phyloP scores from a whole-genome alignment of 2,888 invertebrate species.

The Hypomecis atomaria region DNA sequence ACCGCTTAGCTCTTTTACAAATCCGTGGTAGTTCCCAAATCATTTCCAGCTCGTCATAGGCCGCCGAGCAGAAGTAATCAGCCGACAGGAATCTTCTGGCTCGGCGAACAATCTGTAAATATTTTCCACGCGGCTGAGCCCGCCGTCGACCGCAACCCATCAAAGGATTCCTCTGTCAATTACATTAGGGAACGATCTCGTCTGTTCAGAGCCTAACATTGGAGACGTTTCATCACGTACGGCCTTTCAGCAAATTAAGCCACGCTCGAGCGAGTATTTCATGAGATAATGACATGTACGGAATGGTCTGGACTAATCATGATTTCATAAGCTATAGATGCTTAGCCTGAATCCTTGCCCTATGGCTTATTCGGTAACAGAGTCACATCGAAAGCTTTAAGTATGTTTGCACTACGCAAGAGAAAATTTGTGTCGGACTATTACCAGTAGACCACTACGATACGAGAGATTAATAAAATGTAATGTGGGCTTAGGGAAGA shows the following conservation, averaged over 20 bases:
- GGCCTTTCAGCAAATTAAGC: constrained; percentile 37
- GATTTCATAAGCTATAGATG: not conserved
- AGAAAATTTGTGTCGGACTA: too few relatives aligned
- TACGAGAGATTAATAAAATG: too few relatives aligned
- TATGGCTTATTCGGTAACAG: too few relatives aligned
- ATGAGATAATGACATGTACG: constrained; percentile 35
- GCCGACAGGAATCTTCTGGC: constrained; percentile 46
- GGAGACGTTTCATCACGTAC: constrained; percentile 40
- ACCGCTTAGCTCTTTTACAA: not conserved
- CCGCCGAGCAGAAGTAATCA: constrained; percentile 43
- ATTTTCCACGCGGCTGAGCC: constrained; percentile 51
- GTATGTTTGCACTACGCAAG: too few relatives aligned
- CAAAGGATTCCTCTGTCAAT: constrained; percentile 51
- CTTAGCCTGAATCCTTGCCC: too few relatives aligned
- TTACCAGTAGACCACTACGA: too few relatives aligned
- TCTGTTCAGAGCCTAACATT: constrained; percentile 31
- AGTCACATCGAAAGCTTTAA: too few relatives aligned
- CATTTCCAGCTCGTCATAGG: constrained; percentile 29
- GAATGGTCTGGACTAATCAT: constrained; percentile 1
- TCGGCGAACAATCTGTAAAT: constrained; percentile 52
- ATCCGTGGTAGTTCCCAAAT: constrained; percentile 22
- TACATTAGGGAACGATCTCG: constrained; percentile 38
- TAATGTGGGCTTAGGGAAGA: not conserved
- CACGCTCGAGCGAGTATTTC: constrained; percentile 17
- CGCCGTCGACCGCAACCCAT: constrained; percentile 44